Base-by-base conservation (phyloP, 2,113 vertebrate species). In the Peromyscus californicus region DNA sequence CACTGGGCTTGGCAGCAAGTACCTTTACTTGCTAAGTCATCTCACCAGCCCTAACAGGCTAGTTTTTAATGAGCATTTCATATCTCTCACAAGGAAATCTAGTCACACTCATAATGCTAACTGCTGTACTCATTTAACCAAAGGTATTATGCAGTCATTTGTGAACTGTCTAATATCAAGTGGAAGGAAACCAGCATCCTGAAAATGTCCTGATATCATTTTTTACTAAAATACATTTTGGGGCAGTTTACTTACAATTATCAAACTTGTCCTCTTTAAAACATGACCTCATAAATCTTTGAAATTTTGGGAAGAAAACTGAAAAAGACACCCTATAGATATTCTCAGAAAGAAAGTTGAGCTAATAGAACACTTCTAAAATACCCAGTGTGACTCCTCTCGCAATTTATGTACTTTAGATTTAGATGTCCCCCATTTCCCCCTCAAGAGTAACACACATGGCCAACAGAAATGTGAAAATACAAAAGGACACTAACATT, bases 221-320 rank as follows among this genome's bases (percentile, higher is more conserved):
- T 96, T 79, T 91, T 72, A 51, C 13, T 39, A 87, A 90, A 94
- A 89, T 82, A 90, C 11, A 89, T 61, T 93, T 93, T 83, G 67
- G 90, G 11, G 4, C 3, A 85, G 61, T 94, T 90, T 92, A 95
- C 36, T 54, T 4, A 95, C 95, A 96, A 95, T 89, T 33, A 93
- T 70, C 24, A 70, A 91, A 93, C 4, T 75, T 75, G 15, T 63
- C 89, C 26, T 88, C 63, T 94, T 86, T 65, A 94, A 17, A 59
- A 91, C 16, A 91, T 13, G 78, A 74, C n/a, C 54, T 93, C 13
- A 78, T 59, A 67, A 57, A 90, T 48, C 61, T 94, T 57, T 79
- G 57, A 84, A 63, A 39, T 17, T 4, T 42, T 29, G 15, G 26
- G 13, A 31, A 42, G 63, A 78, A 75, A 75, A 22, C 1, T 74